Conservation (phyloP, 2,888 invertebrate species). For the Microdon myrmicae region DNA sequence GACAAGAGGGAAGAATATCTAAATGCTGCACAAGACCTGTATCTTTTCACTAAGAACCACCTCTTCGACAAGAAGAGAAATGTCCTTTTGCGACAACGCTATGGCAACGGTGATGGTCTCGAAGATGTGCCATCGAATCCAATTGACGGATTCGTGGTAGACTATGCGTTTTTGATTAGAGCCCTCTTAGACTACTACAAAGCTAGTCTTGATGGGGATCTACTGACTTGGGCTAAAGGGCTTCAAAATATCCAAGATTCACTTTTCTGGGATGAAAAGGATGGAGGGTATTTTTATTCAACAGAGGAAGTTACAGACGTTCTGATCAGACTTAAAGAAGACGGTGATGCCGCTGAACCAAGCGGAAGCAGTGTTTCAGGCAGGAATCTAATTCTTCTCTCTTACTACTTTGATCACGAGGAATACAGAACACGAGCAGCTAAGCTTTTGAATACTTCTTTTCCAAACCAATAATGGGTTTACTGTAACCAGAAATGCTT, state of each 20-base stretch:
- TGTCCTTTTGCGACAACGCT: slow-evolving; percentile 81
- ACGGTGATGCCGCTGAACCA: slow-evolving; percentile 95
- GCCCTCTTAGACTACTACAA: slow-evolving; percentile 89
- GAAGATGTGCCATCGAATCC: slow-evolving; percentile 71
- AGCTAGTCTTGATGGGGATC: slow-evolving; percentile 77
- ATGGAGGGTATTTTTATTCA: slow-evolving; percentile 83
- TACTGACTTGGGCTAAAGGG: slow-evolving; percentile 82
- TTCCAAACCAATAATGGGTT: no score
- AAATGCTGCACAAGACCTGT: slow-evolving; percentile 77
- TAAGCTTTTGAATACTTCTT: no score
- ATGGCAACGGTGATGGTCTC: slow-evolving; percentile 71
- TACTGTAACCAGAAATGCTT: slow-evolving; percentile 65
- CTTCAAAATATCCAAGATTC: slow-evolving; percentile 83
- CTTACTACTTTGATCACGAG: slow-evolving; percentile 71
- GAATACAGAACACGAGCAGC: slow-evolving; percentile 57
- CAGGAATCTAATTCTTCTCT: slow-evolving; percentile 80
- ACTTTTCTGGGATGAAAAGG: slow-evolving; percentile 83
- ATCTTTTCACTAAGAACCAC: slow-evolving; percentile 79
- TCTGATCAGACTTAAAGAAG: slow-evolving; percentile 85
- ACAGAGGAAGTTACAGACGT: slow-evolving; percentile 75
- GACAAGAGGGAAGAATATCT: slow-evolving; percentile 76
- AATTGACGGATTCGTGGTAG: slow-evolving; percentile 87
- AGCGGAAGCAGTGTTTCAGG: slow-evolving; percentile 90
- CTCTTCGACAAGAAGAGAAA: slow-evolving; percentile 73
- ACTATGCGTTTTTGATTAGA: slow-evolving; percentile 89